Evolutionary conservation across 2,888 invertebrate species (phyloP).

Genomic region (Nomada fabriciana): DNA sequence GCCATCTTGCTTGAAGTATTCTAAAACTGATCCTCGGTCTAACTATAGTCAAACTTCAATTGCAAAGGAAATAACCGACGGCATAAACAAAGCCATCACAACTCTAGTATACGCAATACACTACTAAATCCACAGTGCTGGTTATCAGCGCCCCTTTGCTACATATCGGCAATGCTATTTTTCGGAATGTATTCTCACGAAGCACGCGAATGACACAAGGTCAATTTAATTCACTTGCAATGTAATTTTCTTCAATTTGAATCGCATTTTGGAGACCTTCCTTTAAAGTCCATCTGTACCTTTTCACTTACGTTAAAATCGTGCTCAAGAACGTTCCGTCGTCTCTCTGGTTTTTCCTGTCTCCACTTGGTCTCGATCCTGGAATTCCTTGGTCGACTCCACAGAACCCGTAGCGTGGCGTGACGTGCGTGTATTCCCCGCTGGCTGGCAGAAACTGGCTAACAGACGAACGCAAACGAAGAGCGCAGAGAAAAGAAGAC

Average conservation of each 20-base stretch:
- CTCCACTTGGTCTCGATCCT: conserved; percentile 19
- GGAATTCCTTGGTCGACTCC: conserved; percentile 2
- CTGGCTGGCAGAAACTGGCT: background rate
- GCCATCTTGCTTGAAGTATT: background rate
- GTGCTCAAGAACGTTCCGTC: background rate
- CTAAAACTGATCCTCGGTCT: background rate
- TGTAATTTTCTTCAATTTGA: background rate
- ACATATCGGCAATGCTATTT: too few species aligned
- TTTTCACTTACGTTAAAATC: conserved; percentile 9
- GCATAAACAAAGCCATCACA: too few species aligned
- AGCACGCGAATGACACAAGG: too few species aligned
- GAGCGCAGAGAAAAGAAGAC: background rate
- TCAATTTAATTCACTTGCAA: background rate
- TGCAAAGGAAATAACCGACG: too few species aligned
- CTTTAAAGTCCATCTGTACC: conserved; percentile 10
- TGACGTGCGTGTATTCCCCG: background rate
- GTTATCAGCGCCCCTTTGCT: too few species aligned
- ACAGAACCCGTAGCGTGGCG: conserved; percentile 5
- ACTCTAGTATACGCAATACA: too few species aligned
- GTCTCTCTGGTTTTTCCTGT: background rate
- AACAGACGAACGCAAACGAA: background rate
- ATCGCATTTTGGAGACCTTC: too few species aligned
- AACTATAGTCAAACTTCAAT: background rate
- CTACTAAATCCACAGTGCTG: too few species aligned
- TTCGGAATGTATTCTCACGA: too few species aligned